Base-by-base conservation (phyloP, 2,113 vertebrate genomes). In the Falco punctatus region DNA sequence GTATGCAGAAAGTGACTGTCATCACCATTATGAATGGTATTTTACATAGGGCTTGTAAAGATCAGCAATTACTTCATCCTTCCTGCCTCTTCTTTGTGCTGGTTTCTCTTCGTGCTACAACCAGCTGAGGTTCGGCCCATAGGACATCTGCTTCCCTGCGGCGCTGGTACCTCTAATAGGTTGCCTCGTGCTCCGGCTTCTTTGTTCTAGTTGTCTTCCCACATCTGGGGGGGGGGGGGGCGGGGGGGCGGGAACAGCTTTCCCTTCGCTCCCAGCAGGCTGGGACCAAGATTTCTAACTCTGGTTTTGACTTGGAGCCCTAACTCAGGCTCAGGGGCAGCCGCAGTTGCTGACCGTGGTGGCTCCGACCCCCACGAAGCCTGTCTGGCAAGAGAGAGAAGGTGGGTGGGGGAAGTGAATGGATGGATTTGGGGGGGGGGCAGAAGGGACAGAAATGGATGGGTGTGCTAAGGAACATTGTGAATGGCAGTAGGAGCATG, bases 21-120 rank as follows among this genome's bases (percentile, higher is more conserved):
- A 96, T 88, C 93, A 59, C 79, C 84, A 86, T 88, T 93, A 94
- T 93, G 91, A 96, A 96, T 96, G 89, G 91, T 88, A 96, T 97
- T 97, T 97, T 97, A 92, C 93, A 96, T 96, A 90, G 59, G 59
- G 74, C 74, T 86, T 88, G 67, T 78, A 92, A 96, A 95, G 93
- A 96, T 81, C 96, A 91, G 81, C 91, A 90, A 95, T 95, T 95
- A 91, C 95, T 97, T 95, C 94, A 96, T 95, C 97, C 94, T 94
- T 97, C 91, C 95, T 95, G 94, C 71, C 91, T 96, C 73, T 52
- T 55, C 94, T 92, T 94, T 92, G 66, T 92, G 83, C 81, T 0
- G 0, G 2, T 70, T 94, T 59, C 86, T 59, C 66, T 64, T 95
- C 49, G 1, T 58, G 81, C 71, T 65, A 71, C 59, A 20, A 70